A percentile compares a stretch with the other conserved stretches of the same genome.
These are phyloP conservation scores for Siniperca undulata DNA, from an alignment of 2,797 vertebrate genomes.

Conservation along the genomic window DNA sequence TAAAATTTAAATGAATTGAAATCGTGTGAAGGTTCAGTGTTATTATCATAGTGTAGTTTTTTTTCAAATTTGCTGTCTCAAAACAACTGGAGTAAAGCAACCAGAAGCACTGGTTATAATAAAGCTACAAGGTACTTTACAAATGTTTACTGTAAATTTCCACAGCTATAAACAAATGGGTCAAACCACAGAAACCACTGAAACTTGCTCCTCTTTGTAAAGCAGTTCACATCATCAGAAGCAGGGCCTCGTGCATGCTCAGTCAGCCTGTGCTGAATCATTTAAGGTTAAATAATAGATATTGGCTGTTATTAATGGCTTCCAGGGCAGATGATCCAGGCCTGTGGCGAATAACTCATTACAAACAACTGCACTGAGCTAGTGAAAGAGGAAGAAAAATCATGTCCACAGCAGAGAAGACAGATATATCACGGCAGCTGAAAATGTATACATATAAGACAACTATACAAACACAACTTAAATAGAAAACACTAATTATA, in stretches of 20 bases:
- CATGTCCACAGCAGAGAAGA: background rate
- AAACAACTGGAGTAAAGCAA: background rate
- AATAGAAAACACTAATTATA: background rate
- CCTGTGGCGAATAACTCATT: background rate
- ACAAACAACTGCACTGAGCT: background rate
- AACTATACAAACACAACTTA: background rate
- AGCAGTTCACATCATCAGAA: background rate
- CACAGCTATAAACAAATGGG: background rate
- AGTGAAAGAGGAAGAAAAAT: background rate
- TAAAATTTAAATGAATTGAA: no score
- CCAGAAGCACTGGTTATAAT: background rate
- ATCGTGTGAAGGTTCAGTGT: background rate
- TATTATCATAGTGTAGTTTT: no score
- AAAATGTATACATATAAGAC: background rate
- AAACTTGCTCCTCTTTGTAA: background rate
- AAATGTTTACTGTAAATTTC: background rate
- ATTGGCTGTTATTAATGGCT: conserved; percentile 2
- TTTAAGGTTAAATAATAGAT: background rate
- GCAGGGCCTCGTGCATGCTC: background rate
- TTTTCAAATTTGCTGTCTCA: background rate
- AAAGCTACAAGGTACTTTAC: background rate
- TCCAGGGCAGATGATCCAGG: background rate
- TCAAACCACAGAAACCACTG: background rate
- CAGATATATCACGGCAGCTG: background rate
- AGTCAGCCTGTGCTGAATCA: background rate